Evolutionary conservation across 2,888 invertebrate species (phyloP), one percentile per base, ranked within the genome.

Genomic region (Ochlodes sylvanus): DNA sequence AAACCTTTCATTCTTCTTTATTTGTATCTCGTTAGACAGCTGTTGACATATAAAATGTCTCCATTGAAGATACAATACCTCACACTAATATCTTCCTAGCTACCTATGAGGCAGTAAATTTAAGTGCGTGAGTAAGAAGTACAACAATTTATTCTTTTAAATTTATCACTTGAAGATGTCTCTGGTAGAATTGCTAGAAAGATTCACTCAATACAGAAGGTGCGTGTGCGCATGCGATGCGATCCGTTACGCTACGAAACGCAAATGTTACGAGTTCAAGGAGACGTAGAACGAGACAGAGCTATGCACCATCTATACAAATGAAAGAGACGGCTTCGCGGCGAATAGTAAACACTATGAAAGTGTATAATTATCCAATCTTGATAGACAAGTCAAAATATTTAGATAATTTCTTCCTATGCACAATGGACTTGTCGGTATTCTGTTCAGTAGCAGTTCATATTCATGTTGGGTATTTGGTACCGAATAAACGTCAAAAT

Each of bases 281-380:
- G 67, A 65, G 57, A 57, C 44, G 54, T 7, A 3, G n/a, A 47
- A 47, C 15, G 62, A 62, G 56, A 68, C 47, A 34, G n/a, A 27
- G 38, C 21, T 47, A 62, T 6, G 21, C 44, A 44, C n/a, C 17
- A 10, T 0, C 14, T 9, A 50, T 6, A 21, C 14, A 15, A 56
- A 12, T 0, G 62, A 68, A 21, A 50, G 56, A 62, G 62, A 68
- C 17, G 14, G 17, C 38, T 21, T 47, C 55, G 55, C 50, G 41
- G 62, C 62, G 56, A 56, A 68, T 56, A 42, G 63, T 70, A 69
- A 71, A 71, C 71, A 73, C 69, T 65, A 72, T 64, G 69, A 72
- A 70, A 72, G 68, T 68, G 65, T 72, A 69, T 68, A 69, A 62
- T 70, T 64, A 69, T 65, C 64, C 52, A 54, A 42, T 64, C 67